phyloP scores from a whole-genome alignment of 37 sponge, comb jelly and placozoan species.

The Hormiphora californensis region DNA sequence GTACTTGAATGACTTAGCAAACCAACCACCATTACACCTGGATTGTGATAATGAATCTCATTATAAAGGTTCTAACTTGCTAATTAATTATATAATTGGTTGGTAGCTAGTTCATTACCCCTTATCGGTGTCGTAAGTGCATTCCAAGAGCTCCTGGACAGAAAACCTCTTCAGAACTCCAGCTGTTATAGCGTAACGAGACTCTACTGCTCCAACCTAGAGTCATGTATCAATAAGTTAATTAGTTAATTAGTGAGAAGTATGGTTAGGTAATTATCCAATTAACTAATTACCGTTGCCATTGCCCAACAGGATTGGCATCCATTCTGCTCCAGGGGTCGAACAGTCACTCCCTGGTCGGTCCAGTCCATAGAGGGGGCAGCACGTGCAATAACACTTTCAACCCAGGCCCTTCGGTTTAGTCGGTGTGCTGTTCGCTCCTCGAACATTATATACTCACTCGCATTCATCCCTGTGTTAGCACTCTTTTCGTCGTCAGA shows the following conservation, averaged over 20 bases:
- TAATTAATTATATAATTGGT: too few species aligned
- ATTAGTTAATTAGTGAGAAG: background rate
- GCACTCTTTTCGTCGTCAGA: background rate
- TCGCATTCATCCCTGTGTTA: conserved; percentile 1
- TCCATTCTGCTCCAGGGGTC: background rate
- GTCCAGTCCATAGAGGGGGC: background rate
- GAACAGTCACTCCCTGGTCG: background rate
- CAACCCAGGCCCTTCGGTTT: background rate
- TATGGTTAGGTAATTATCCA: background rate
- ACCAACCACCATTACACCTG: conserved; percentile 4
- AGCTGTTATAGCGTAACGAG: background rate
- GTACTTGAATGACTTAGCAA: conserved; percentile 12
- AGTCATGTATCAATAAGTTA: background rate
- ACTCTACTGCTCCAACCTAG: background rate
- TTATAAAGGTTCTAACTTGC: too few species aligned
- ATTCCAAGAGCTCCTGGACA: conserved; percentile 10
- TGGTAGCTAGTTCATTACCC: too few species aligned
- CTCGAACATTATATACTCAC: background rate
- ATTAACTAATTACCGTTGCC: background rate
- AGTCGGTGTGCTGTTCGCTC: background rate
- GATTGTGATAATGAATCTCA: background rate
- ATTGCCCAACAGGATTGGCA: conserved; percentile 7
- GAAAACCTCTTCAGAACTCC: conserved; percentile 8
- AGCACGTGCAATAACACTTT: too few species aligned
- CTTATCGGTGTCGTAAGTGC: conserved; percentile 23